Conservation (phyloP, 2,797 vertebrate species). For the Neoniphon sammara region DNA sequence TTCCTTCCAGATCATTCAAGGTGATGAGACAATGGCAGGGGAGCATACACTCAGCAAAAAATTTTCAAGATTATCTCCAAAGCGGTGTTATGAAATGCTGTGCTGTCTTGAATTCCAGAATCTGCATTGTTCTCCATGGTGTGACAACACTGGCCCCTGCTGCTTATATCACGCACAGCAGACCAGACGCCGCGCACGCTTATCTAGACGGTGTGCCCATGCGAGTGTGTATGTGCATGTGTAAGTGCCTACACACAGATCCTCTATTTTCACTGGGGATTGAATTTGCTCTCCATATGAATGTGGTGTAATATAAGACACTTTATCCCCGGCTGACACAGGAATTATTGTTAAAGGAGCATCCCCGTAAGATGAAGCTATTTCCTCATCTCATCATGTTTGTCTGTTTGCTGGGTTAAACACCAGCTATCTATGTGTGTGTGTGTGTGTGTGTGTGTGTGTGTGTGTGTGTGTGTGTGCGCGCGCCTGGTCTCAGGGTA, state of each 20-base stretch:
- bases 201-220: not conserved
- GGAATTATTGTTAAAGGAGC: conserved; percentile 35
- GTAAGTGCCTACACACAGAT: not conserved
- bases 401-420: conserved; percentile 41
- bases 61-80: conserved; percentile 69
- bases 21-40: conserved; percentile 66
- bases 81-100: conserved; percentile 62
- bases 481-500: conserved; percentile 32
- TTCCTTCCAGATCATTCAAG: conserved; percentile 60
- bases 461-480: conserved; percentile 32
- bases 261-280: conserved; percentile 6
- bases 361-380: conserved; percentile 32
- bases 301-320: conserved; percentile 31
- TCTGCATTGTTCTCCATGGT: not conserved
- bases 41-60: conserved; percentile 69
- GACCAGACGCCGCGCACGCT: not conserved
- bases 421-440: no score
- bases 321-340: conserved; percentile 42
- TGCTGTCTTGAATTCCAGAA: conserved; percentile 34
- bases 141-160: conserved; percentile 72
- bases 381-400: conserved; percentile 30
- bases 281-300: conserved; percentile 19
- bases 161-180: conserved; percentile 5
- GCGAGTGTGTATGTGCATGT: not conserved
- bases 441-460: conserved; percentile 21